Percentiles rank a stretch among this genome's conserved stretches.
Conservation (phyloP, 30 jellyfish, hydroid and myxozoan genomes). For the Pseudorhiza aurosa region DNA sequence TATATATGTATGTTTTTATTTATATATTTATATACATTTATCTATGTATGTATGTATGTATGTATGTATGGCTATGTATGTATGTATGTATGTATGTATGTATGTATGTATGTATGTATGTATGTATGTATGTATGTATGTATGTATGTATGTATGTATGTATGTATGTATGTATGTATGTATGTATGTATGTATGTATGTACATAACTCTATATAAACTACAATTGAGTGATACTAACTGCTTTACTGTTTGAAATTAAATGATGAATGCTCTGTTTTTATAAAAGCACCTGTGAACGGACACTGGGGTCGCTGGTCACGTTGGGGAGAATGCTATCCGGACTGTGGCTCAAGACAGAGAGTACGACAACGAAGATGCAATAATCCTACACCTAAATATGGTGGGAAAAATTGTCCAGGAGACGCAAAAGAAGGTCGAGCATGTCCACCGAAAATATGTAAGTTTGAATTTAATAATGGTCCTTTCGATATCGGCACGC, state of each 20-base stretch:
- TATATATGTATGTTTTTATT: too few relatives aligned
- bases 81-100: too few relatives aligned
- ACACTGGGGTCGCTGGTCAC: slow-evolving; percentile 71
- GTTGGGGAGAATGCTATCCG: slow-evolving; percentile 45
- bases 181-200: background rate
- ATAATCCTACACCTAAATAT: slow-evolving; percentile 45
- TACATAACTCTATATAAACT: too few relatives aligned
- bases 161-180: background rate
- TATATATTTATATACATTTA: too few relatives aligned
- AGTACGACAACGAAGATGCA: slow-evolving; percentile 40
- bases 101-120: too few relatives aligned
- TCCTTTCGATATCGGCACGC: too few relatives aligned
- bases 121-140: too few relatives aligned
- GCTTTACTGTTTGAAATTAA: background rate
- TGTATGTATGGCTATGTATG: too few relatives aligned
- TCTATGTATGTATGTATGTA: too few relatives aligned
- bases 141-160: background rate
- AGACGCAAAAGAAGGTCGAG: background rate
- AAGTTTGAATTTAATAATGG: too few relatives aligned
- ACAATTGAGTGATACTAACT: background rate
- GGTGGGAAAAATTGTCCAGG: slow-evolving; percentile 63
- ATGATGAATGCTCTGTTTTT: background rate
- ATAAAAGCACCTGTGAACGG: slow-evolving; percentile 58
- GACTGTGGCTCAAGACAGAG: slow-evolving; percentile 58
- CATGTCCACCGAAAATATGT: slow-evolving; percentile 31